Conservation (phyloP, 2,888 invertebrate genomes). For the Oligia latruncula region DNA sequence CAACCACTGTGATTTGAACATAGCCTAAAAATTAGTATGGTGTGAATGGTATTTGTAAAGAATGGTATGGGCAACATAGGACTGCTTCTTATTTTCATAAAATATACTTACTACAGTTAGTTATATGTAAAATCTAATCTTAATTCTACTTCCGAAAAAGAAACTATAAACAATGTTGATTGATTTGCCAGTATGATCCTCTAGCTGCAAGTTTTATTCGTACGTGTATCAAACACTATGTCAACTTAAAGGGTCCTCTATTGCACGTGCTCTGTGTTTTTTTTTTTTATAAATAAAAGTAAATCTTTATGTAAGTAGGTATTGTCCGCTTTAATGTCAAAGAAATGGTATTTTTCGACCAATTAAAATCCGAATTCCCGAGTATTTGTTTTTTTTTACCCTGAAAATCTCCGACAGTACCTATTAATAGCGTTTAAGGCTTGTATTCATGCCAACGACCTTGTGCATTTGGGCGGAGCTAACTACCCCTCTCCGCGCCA, state of each 20-base stretch:
- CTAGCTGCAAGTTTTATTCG: not conserved
- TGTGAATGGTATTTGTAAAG: constrained; percentile 1
- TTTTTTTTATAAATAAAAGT: constrained; percentile 50
- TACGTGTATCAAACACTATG: not conserved
- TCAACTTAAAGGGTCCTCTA: not conserved
- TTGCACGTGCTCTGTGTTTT: constrained; percentile 9
- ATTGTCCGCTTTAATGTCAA: constrained; percentile 52
- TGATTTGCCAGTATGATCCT: not conserved
- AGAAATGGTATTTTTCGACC: constrained; percentile 74
- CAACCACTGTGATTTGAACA: constrained; percentile 17
- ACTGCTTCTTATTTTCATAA: not conserved
- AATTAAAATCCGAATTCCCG: constrained; percentile 76
- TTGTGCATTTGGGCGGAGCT: too few species aligned
- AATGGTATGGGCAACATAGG: constrained; percentile 4
- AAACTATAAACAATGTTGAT: not conserved
- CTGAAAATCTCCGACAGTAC: not conserved
- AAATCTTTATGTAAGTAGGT: constrained; percentile 35
- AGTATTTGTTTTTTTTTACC: constrained; percentile 34
- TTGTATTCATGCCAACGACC: too few species aligned
- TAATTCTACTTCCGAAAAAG: not conserved
- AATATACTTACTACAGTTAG: not conserved
- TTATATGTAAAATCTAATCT: not conserved
- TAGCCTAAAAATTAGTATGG: not conserved
- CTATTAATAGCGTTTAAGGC: too few species aligned
- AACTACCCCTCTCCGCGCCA: too few species aligned